Percentiles rank a stretch among this genome's conserved stretches.
Conservation (phyloP, 2,797 vertebrate species). For the Diglossa cyanea region DNA sequence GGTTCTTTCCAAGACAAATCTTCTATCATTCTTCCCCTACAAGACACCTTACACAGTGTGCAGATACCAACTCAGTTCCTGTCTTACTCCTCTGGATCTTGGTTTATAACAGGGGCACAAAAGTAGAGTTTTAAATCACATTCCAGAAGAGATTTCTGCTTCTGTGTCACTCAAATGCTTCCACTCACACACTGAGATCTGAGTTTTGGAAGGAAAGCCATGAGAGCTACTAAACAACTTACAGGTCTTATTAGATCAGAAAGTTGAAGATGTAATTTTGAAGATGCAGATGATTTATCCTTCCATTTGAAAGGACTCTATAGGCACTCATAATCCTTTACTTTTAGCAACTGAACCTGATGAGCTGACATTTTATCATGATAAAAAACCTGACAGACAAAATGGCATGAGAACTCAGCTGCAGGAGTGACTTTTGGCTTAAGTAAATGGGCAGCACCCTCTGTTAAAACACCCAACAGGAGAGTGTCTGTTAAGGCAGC, state of each 20-base stretch:
- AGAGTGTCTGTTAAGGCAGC: neutral
- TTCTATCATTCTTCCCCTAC: neutral
- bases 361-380: neutral
- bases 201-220: neutral
- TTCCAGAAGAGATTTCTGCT: neutral
- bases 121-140: neutral
- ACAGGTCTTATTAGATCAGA: neutral
- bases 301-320: neutral
- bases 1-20: neutral
- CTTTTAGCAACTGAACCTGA: neutral
- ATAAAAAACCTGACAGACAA: neutral
- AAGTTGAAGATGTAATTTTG: neutral
- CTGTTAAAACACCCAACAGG: neutral
- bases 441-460: neutral
- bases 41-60: rapidly evolving
- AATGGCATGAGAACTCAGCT: neutral
- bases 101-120: neutral
- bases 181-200: neutral
- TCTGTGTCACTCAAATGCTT: neutral
- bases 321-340: neutral
- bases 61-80: neutral
- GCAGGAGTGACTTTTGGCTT: neutral
- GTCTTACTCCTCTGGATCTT: neutral
- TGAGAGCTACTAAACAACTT: neutral
- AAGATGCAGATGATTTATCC: neutral